Conservation (phyloP, 2,113 vertebrate genomes). For the Anolis sagrei region DNA sequence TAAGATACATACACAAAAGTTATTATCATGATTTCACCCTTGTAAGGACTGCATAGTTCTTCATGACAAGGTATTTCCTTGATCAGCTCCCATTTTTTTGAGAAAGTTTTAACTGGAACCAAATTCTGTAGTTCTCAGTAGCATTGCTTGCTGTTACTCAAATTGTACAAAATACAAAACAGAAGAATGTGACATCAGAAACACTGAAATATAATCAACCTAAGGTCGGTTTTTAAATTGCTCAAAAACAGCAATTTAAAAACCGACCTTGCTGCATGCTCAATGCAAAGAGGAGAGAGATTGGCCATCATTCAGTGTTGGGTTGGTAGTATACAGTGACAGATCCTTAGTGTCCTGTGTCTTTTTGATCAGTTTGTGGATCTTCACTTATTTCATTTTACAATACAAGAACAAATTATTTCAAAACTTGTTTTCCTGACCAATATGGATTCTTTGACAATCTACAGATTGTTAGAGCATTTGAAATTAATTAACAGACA, state of each 20-base stretch:
- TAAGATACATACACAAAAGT: neutral
- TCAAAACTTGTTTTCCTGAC: too few relatives aligned
- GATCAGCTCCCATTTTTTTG: neutral
- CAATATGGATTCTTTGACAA: too few relatives aligned
- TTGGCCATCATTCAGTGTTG: too few relatives aligned
- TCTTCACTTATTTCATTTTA: too few relatives aligned
- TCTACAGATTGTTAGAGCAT: too few relatives aligned
- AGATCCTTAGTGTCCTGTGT: too few relatives aligned
- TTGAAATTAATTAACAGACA: too few relatives aligned
- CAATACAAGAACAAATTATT: too few relatives aligned
- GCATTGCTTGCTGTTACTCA: neutral
- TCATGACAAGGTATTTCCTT: neutral
- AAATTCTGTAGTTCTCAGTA: neutral
- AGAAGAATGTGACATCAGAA: neutral
- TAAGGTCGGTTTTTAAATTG: too few relatives aligned
- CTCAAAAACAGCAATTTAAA: neutral
- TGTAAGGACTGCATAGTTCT: neutral
- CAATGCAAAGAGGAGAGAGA: too few relatives aligned
- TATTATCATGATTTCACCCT: neutral
- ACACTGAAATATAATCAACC: neutral
- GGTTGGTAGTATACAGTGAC: too few relatives aligned
- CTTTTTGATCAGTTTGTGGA: too few relatives aligned
- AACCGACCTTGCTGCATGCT: neutral
- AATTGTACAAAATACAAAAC: neutral
- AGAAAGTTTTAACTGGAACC: neutral